Evolutionary conservation across 2,113 vertebrate species (phyloP).

Genomic region (Andinoacara biseriatus): DNA sequence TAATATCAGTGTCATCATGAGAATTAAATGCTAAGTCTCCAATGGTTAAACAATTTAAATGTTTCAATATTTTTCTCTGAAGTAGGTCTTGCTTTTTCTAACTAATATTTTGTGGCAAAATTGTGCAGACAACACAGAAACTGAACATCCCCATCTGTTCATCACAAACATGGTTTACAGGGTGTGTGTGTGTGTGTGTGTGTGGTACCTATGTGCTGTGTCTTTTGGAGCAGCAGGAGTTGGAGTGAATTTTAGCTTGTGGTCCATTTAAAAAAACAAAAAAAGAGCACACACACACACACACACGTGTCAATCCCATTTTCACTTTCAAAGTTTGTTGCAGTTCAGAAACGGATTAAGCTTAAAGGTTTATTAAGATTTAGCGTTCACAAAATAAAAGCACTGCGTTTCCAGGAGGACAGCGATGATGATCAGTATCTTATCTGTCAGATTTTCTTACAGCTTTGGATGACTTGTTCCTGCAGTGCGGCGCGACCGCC

Average conservation of each 20-base stretch:
- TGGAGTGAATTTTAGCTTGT: conserved; percentile 45
- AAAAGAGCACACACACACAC: background rate
- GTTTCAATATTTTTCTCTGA: background rate
- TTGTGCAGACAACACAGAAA: background rate
- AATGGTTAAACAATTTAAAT: background rate
- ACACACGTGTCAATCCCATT: conserved; percentile 32
- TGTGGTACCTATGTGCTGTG: conserved; percentile 16
- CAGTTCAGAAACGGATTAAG: conserved; percentile 1
- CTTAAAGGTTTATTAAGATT: conserved; percentile 31
- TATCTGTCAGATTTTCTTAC: background rate
- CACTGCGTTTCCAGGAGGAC: background rate
- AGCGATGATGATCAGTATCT: background rate
- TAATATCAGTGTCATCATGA: background rate
- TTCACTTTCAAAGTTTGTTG: conserved; percentile 14
- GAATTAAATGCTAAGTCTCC: background rate
- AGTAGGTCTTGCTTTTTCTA: background rate
- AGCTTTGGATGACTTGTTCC: background rate
- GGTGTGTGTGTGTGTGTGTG: conserved; percentile 38
- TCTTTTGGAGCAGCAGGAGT: conserved; percentile 19
- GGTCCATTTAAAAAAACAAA: conserved; percentile 34
- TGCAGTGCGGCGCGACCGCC: background rate
- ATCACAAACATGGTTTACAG: conserved; percentile 29
- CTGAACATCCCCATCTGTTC: conserved; percentile 34
- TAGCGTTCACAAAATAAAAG: background rate
- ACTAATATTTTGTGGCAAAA: background rate